Conservation (phyloP, 2,113 vertebrate genomes). For the Lophura nycthemera region DNA sequence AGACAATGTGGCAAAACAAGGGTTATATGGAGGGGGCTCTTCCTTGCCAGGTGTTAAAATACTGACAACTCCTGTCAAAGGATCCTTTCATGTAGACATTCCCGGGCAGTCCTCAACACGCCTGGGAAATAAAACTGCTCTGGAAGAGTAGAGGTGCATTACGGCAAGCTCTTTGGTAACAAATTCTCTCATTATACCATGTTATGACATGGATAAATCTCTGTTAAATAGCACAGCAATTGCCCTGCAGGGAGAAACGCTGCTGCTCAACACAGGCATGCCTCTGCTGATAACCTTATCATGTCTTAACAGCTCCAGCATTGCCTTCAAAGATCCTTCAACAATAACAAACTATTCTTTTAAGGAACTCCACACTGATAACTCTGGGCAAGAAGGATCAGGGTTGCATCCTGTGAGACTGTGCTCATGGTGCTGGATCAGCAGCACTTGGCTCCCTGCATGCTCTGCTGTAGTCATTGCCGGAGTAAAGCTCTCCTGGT, state of each 20-base stretch:
- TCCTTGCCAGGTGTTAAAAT: constrained; percentile 72
- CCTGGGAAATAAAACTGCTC: constrained; percentile 70
- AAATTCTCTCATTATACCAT: constrained; percentile 74
- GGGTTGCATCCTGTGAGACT: neutral
- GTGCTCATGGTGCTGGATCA: neutral
- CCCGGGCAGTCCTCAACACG: constrained; percentile 75
- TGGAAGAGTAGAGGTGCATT: constrained; percentile 66
- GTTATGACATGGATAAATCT: constrained; percentile 80
- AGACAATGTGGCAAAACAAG: constrained; percentile 31
- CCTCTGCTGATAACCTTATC: constrained; percentile 70
- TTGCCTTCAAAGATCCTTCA: constrained; percentile 61
- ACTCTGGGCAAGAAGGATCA: neutral
- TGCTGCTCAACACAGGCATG: constrained; percentile 49
- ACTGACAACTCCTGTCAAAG: constrained; percentile 69
- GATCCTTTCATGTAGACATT: constrained; percentile 78
- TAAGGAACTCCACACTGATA: constrained; percentile 7
- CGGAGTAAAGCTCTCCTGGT: accelerated
- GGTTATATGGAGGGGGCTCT: constrained; percentile 53
- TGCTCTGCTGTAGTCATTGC: accelerated
- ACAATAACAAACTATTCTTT: constrained; percentile 49
- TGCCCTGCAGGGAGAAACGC: constrained; percentile 60
- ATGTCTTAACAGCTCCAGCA: constrained; percentile 66
- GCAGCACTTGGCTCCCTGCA: neutral
- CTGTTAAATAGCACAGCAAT: constrained; percentile 66
- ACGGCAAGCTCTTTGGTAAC: constrained; percentile 67